phyloP scores from a whole-genome alignment of 2,113 vertebrate species.

The Thamnaconus septentrionalis region DNA sequence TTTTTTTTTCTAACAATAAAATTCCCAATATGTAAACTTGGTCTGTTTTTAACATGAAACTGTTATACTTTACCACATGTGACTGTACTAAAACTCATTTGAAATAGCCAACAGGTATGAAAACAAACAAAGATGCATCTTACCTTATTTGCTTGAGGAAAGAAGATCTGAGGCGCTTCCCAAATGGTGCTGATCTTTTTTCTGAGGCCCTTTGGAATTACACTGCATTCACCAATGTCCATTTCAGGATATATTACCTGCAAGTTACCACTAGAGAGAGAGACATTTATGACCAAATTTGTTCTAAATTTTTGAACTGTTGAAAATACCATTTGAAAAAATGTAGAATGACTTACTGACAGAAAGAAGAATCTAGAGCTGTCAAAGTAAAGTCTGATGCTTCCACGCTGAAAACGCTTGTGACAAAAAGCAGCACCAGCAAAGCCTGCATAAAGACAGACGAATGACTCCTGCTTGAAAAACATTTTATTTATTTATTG shows the following conservation, averaged over 20 bases:
- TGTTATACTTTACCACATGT: no score
- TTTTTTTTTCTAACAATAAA: no score
- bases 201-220: conserved; percentile 55
- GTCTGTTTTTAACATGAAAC: no score
- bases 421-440: conserved; percentile 24
- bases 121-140: conserved; percentile 14
- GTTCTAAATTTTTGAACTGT: background rate
- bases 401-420: conserved; percentile 3
- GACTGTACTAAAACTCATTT: no score
- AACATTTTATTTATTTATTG: no score
- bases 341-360: conserved; percentile 44
- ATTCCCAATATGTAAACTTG: no score
- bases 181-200: conserved; percentile 67
- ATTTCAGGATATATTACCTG: conserved; percentile 65
- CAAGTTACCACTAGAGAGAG: conserved; percentile 55
- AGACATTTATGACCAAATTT: background rate
- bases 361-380: conserved; percentile 49
- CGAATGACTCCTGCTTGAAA: background rate
- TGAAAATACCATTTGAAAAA: background rate
- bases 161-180: conserved; percentile 56
- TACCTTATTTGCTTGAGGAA: conserved; percentile 61
- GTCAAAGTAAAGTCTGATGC: conserved; percentile 12
- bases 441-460: conserved; percentile 4
- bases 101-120: background rate
- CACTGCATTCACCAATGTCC: conserved; percentile 52